Conservation (phyloP, 2,113 vertebrate species). For the Mormyrus iriodes region DNA sequence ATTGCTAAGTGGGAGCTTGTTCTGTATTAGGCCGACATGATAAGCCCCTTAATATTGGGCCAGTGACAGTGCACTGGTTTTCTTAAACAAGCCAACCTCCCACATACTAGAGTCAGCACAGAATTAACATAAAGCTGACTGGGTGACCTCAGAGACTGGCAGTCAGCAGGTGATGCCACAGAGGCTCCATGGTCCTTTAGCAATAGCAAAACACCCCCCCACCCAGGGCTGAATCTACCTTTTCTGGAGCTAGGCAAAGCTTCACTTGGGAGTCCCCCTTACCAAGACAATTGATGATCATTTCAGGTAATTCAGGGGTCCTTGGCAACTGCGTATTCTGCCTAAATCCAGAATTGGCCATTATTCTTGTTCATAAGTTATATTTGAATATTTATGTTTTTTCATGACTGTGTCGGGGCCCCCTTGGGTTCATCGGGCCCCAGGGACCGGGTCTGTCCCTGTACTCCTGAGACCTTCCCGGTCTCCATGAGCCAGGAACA, state of each 20-base stretch:
- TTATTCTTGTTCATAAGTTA: not conserved
- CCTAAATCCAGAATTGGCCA: not conserved
- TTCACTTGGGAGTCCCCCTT: not conserved
- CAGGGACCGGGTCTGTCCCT: not conserved
- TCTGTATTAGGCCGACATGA: not conserved
- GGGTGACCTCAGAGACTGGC: slow-evolving; percentile 8
- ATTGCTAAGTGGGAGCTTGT: not conserved
- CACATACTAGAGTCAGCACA: not conserved
- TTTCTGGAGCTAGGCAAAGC: slow-evolving; percentile 20
- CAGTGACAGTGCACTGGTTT: not conserved
- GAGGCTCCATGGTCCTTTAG: slow-evolving; percentile 31
- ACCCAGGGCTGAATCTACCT: too few species aligned
- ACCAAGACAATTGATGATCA: not conserved
- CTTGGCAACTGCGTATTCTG: not conserved
- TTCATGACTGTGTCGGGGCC: not conserved
- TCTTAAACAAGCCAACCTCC: not conserved
- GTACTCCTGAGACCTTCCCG: not conserved
- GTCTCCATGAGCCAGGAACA: slow-evolving; percentile 23
- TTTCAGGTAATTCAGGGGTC: not conserved
- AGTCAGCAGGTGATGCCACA: slow-evolving; percentile 33
- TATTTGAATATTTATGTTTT: not conserved
- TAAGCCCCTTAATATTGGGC: slow-evolving; percentile 16
- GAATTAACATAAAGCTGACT: slow-evolving; percentile 25
- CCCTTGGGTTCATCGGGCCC: not conserved
- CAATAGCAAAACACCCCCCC: slow-evolving; percentile 22